Conservation (phyloP, 2,888 invertebrate species). For the Parasteatoda lunata region DNA sequence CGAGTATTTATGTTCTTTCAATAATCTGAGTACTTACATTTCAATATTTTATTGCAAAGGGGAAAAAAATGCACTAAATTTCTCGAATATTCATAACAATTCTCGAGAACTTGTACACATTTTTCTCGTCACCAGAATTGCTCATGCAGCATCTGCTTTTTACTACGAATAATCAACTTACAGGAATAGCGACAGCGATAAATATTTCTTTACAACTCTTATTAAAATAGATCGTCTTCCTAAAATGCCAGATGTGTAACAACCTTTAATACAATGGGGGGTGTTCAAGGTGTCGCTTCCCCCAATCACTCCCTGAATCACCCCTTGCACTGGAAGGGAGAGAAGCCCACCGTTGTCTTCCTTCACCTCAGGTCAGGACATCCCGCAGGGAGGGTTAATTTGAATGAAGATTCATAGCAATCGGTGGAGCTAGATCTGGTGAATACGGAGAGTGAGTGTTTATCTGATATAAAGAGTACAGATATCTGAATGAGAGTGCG, state of each 20-base stretch:
- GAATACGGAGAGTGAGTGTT: constrained; percentile 25
- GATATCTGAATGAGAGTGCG: constrained; percentile 13
- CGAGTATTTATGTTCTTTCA: too few species aligned
- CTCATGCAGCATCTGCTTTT: constrained; percentile 36
- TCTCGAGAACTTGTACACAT: neutral
- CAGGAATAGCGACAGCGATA: constrained; percentile 47
- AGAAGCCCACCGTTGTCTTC: neutral
- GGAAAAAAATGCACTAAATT: too few species aligned
- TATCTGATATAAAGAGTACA: constrained; percentile 52
- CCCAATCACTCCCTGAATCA: constrained; percentile 1
- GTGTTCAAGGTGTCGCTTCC: constrained; percentile 4
- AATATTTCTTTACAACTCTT: constrained; percentile 62
- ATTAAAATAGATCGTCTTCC: constrained; percentile 57
- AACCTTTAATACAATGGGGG: constrained; percentile 19
- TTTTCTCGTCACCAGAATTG: neutral
- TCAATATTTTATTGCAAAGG: too few species aligned
- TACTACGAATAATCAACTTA: constrained; percentile 19
- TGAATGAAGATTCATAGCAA: constrained; percentile 34
- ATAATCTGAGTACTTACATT: too few species aligned
- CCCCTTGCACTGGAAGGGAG: neutral
- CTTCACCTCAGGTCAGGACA: constrained; percentile 15
- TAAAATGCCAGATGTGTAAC: constrained; percentile 28
- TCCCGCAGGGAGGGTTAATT: constrained; percentile 55
- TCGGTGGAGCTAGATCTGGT: neutral
- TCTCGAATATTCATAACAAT: too few species aligned